A percentile compares a stretch with the other conserved stretches of the same genome.
Evolutionary conservation across 1,140 invertebrate species (phyloP).

Genomic region (Carposina sasakii): DNA sequence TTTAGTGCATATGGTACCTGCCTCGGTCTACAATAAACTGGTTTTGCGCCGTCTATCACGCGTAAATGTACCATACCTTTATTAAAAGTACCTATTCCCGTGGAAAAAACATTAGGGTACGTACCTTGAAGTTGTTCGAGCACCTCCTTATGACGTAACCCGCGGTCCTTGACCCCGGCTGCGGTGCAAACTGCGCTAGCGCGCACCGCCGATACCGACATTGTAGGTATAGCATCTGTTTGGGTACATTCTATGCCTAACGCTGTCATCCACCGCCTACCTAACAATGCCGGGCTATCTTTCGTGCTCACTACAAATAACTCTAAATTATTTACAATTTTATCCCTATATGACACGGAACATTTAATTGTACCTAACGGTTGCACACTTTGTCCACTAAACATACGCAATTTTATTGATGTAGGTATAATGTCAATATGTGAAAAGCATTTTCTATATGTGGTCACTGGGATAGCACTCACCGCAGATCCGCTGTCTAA

Average conservation of each 20-base stretch:
- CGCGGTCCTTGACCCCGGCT: too few relatives aligned
- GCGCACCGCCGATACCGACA: neutral
- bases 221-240: neutral
- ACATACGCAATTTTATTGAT: neutral
- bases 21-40: conserved; percentile 31
- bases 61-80: neutral
- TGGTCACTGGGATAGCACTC: neutral
- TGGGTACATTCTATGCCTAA: neutral
- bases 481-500: conserved; percentile 9
- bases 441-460: neutral
- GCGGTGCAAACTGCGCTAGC: too few relatives aligned
- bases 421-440: neutral
- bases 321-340: neutral
- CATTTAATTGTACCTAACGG: neutral
- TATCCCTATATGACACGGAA: conserved; percentile 4
- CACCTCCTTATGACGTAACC: neutral
- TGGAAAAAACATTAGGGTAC: conserved; percentile 5
- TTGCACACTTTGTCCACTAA: conserved; percentile 6
- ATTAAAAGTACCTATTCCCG: conserved; percentile 10
- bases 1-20: conserved; percentile 31
- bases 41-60: conserved; percentile 12
- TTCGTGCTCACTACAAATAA: conserved; percentile 1
- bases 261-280: neutral
- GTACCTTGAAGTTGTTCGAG: neutral
- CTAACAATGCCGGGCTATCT: neutral